Evolutionary conservation across 2,797 vertebrate genomes (phyloP).

Genomic region (Paedocypris micromegethes): DNA sequence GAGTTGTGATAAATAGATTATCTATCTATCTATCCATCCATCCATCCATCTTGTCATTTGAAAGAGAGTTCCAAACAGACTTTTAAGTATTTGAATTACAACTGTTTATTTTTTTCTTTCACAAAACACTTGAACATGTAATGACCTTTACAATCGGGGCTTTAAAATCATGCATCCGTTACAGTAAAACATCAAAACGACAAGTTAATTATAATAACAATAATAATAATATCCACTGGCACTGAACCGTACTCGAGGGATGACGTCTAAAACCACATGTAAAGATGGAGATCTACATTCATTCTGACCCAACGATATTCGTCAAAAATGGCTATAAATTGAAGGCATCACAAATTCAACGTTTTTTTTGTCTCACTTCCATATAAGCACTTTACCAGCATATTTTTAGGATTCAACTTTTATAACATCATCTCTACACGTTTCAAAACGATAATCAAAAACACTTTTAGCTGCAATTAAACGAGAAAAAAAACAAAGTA

Average conservation of each 20-base stretch:
- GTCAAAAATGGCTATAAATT: conserved; percentile 56
- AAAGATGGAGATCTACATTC: conserved; percentile 50
- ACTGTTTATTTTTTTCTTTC: conserved; percentile 45
- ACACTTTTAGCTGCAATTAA: no score
- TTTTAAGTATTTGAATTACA: no score
- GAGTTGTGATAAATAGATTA: no score
- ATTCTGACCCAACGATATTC: conserved; percentile 55
- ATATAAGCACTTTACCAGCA: no score
- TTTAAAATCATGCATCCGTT: conserved; percentile 72
- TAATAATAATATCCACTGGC: conserved; percentile 53
- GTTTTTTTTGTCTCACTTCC: no score
- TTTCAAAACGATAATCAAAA: no score
- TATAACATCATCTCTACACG: conserved; percentile 27
- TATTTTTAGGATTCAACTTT: conserved; percentile 17
- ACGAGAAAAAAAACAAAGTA: no score
- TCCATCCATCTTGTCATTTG: no score
- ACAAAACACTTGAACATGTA: conserved; percentile 68
- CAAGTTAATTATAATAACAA: conserved; percentile 46
- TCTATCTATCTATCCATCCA: no score
- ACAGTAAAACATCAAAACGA: conserved; percentile 61
- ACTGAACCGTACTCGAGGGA: conserved; percentile 63
- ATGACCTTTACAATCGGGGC: conserved; percentile 71
- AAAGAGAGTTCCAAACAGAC: no score
- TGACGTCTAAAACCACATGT: conserved; percentile 55
- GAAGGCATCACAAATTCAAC: conserved; percentile 35